Conservation (phyloP, 2,888 invertebrate genomes). For the Dolichomitus sp. region DNA sequence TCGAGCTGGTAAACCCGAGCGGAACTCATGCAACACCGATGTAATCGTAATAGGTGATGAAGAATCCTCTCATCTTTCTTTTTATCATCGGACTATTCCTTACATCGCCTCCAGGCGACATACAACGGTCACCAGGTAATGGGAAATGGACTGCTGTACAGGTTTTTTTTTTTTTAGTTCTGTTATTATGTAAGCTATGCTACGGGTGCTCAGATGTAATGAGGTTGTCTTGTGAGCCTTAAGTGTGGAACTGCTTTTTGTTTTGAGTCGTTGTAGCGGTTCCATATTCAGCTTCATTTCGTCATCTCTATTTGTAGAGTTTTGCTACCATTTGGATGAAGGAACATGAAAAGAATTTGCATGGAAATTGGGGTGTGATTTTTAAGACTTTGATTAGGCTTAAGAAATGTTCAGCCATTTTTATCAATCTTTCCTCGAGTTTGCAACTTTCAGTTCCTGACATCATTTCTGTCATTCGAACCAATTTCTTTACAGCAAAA, state of each 20-base stretch:
- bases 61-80: constrained; percentile 28
- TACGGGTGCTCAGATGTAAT: background rate
- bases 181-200: too few species aligned
- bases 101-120: constrained; percentile 13
- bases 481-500: background rate
- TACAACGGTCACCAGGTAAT: background rate
- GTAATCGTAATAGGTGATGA: constrained; percentile 35
- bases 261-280: background rate
- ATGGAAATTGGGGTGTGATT: too few species aligned
- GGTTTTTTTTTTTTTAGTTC: background rate
- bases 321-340: too few species aligned
- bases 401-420: too few species aligned
- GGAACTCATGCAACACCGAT: constrained; percentile 31
- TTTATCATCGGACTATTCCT: constrained; percentile 5
- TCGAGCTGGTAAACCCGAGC: constrained; percentile 50
- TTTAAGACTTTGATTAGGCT: too few species aligned
- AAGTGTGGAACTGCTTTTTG: background rate
- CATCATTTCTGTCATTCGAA: background rate
- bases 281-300: background rate
- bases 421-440: background rate
- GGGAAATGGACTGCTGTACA: background rate
- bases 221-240: background rate
- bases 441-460: background rate
- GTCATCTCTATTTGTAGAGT: background rate
- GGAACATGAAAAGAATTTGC: too few species aligned